A percentile compares a stretch with the other conserved stretches of the same genome.
These are phyloP conservation scores for Melieria crassipennis DNA, from an alignment of 2,888 invertebrate species.

Conservation along the genomic window DNA sequence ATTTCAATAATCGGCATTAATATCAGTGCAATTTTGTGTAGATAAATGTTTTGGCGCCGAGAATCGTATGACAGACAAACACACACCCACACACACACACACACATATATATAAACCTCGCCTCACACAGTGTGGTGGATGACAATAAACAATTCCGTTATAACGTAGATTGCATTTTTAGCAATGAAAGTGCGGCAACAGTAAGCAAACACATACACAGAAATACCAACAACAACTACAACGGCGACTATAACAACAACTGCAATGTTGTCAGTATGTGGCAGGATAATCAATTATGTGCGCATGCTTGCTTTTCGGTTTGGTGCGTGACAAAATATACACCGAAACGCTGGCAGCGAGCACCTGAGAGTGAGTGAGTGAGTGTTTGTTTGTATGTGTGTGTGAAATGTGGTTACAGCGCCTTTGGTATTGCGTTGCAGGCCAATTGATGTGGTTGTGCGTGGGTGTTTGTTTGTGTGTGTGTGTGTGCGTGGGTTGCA, in stretches of 20 bases:
- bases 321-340: conserved; percentile 34
- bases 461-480: conserved; percentile 22
- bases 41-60: too few relatives aligned
- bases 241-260: neutral
- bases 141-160: neutral
- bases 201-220: neutral
- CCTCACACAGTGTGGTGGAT: neutral
- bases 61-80: neutral
- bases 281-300: conserved; percentile 46
- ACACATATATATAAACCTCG: neutral
- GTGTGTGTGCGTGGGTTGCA: conserved; percentile 35
- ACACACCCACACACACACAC: neutral
- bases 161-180: neutral
- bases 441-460: neutral
- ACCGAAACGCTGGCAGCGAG: neutral
- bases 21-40: neutral
- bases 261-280: neutral
- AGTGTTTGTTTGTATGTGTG: neutral
- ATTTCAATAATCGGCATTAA: neutral
- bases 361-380: neutral
- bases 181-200: neutral
- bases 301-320: conserved; percentile 45
- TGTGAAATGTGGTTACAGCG: neutral
- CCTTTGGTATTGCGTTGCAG: too few relatives aligned
- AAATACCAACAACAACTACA: neutral